phyloP scores from a whole-genome alignment of 2,888 invertebrate species.

The Enchytraeus crypticus region DNA sequence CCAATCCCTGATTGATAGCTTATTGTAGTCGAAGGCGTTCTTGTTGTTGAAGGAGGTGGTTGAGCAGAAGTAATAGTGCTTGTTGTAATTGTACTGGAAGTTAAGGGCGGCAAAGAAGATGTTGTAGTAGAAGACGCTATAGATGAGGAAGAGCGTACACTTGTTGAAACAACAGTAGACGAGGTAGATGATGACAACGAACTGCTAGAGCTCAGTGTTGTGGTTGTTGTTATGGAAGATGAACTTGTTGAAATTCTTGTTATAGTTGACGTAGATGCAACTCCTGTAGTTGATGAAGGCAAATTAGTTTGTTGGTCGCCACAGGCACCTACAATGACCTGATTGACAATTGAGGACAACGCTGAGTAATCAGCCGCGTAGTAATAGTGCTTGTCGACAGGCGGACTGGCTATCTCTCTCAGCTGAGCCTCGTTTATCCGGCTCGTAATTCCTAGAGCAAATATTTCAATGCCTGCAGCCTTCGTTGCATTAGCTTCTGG shows the following conservation, averaged over 20 bases:
- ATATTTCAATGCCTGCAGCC: conserved; percentile 4
- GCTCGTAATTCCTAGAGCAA: conserved; percentile 14
- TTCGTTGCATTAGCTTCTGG: conserved; percentile 12
- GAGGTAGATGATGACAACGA: conserved; percentile 10
- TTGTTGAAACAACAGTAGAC: conserved; percentile 10
- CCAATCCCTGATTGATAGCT: too few relatives aligned
- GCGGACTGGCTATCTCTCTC: too few relatives aligned
- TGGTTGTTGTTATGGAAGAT: conserved; percentile 5
- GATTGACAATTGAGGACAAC: too few relatives aligned
- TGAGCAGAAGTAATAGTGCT: conserved; percentile 17
- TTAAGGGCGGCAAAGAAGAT: conserved; percentile 15
- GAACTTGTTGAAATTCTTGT: too few relatives aligned
- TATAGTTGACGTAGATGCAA: too few relatives aligned
- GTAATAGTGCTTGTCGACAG: too few relatives aligned
- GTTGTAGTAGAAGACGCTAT: conserved; percentile 13
- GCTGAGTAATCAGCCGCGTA: too few relatives aligned
- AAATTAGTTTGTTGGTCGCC: neutral
- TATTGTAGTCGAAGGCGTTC: too few relatives aligned
- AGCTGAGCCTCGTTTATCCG: conserved; percentile 6
- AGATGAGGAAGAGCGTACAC: conserved; percentile 1
- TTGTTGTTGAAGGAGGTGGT: conserved; percentile 16
- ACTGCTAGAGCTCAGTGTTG: conserved; percentile 5
- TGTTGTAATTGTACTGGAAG: conserved; percentile 15
- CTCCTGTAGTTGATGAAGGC: too few relatives aligned
- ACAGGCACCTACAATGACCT: too few relatives aligned